These are phyloP conservation scores for Falco peregrinus DNA, from an alignment of 2,797 vertebrate genomes.

Conservation along the genomic window DNA sequence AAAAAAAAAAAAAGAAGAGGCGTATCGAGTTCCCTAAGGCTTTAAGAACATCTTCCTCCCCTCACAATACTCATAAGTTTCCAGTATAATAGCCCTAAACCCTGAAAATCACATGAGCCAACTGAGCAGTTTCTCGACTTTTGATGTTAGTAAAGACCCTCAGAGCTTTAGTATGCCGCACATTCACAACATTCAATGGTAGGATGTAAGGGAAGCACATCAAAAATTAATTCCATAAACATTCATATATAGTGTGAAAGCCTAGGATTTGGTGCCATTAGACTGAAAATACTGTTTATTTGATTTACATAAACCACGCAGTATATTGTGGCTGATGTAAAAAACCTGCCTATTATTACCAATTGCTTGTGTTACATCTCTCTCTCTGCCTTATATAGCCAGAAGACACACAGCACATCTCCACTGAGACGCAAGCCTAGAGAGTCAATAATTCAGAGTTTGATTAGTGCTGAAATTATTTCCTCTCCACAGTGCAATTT, in stretches of 20 bases:
- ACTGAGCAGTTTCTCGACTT: background rate
- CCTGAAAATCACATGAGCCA: background rate
- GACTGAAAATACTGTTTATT: background rate
- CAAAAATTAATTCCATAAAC: background rate
- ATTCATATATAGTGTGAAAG: background rate
- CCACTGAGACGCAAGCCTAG: background rate
- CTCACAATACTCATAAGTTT: background rate
- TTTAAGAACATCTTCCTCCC: background rate
- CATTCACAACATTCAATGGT: background rate
- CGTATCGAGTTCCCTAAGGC: background rate
- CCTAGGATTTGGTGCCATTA: background rate
- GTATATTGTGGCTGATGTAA: background rate
- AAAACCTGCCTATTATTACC: background rate
- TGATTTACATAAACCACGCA: background rate
- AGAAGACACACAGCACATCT: background rate
- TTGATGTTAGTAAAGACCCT: background rate
- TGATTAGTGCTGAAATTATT: background rate
- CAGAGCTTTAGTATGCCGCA: background rate
- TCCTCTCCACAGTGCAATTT: background rate
- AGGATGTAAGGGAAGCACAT: background rate
- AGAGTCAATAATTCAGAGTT: background rate
- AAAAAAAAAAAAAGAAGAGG: too few relatives aligned
- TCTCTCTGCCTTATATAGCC: background rate
- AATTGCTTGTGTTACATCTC: background rate
- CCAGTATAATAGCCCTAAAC: background rate